Evolutionary conservation across 2,888 invertebrate species (phyloP).

Genomic region (Mantis religiosa): DNA sequence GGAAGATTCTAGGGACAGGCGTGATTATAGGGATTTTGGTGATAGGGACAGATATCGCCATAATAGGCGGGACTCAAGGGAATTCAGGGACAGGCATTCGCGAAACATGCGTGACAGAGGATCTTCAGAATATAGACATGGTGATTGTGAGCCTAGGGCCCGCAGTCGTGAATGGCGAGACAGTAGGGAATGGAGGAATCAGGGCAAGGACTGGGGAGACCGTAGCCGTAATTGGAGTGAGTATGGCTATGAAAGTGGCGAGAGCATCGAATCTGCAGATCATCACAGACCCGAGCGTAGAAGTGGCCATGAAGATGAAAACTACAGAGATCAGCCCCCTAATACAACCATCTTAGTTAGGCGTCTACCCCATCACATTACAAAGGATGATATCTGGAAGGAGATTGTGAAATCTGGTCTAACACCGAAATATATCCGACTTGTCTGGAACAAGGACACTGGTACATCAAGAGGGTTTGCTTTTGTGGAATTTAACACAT

Average conservation of each 20-base stretch:
- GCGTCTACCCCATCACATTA: constrained; percentile 68
- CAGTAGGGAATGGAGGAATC: background rate
- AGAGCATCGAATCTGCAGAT: constrained; percentile 2
- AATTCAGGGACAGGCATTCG: background rate
- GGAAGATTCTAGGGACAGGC: background rate
- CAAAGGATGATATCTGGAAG: constrained; percentile 72
- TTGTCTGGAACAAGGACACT: constrained; percentile 80
- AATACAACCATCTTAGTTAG: constrained; percentile 72
- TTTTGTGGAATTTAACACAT: constrained; percentile 90
- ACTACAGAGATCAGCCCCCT: constrained; percentile 55
- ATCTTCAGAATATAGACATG: constrained; percentile 4
- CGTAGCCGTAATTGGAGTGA: background rate
- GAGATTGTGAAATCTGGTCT: constrained; percentile 70
- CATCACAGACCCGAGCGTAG: background rate
- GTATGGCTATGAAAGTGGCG: constrained; percentile 19
- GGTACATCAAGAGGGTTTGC: constrained; percentile 86
- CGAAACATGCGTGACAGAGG: constrained; percentile 3
- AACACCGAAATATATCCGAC: constrained; percentile 73
- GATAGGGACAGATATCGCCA: constrained; percentile 3
- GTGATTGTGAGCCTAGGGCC: background rate
- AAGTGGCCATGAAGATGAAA: constrained; percentile 42
- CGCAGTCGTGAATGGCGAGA: background rate
- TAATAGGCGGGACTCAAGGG: background rate
- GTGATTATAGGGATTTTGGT: constrained; percentile 8
- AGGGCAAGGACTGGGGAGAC: constrained; percentile 17